phyloP scores from a whole-genome alignment of 2,113 vertebrate genomes.

The Ailuropoda melanoleuca region DNA sequence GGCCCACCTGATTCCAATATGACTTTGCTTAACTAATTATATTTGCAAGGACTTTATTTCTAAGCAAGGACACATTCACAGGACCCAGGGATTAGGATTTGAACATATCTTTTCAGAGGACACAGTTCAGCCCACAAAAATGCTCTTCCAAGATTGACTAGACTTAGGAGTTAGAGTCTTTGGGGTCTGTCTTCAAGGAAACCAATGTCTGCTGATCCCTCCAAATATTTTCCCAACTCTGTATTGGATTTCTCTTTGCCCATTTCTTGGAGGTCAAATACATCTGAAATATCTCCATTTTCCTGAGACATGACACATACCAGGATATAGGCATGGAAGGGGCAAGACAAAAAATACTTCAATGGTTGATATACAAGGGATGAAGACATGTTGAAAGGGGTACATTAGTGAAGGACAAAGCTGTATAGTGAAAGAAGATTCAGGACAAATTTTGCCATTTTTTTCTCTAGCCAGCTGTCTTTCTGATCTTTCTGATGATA shows the following conservation, averaged over 20 bases:
- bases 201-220: not conserved
- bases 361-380: too few relatives aligned
- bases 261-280: not conserved
- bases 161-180: not conserved
- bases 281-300: not conserved
- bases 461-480: not conserved
- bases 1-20: accelerated
- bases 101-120: not conserved
- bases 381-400: not conserved
- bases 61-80: not conserved
- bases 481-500: not conserved
- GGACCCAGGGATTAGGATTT: not conserved
- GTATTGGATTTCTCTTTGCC: not conserved
- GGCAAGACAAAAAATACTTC: not conserved
- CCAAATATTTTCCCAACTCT: not conserved
- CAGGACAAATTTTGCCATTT: not conserved
- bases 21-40: too few relatives aligned
- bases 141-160: not conserved
- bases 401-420: not conserved
- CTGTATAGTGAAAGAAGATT: not conserved
- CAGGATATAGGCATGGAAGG: not conserved
- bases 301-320: not conserved
- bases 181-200: not conserved
- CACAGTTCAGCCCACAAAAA: not conserved
- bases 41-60: not conserved